Evolutionary conservation across 2,113 vertebrate genomes (phyloP).

Genomic region (Cynopterus brachyotis): DNA sequence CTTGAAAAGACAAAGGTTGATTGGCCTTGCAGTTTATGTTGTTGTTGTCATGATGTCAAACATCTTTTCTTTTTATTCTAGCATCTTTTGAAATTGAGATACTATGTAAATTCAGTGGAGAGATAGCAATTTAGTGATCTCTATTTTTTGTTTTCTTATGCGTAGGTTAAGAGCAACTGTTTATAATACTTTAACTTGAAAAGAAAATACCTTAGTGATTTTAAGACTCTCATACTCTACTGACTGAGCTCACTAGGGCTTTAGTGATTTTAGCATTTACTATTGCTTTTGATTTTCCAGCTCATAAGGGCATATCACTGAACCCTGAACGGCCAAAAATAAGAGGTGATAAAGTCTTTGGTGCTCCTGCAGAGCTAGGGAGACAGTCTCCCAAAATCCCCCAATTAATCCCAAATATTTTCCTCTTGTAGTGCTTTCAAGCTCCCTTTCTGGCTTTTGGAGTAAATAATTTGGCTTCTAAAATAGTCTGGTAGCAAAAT

Average conservation of each 20-base stretch:
- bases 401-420: neutral
- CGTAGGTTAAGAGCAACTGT: neutral
- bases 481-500: neutral
- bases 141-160: neutral
- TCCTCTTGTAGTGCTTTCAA: neutral
- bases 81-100: neutral
- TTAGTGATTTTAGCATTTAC: neutral
- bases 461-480: neutral
- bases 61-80: neutral
- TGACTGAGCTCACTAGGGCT: neutral
- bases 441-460: neutral
- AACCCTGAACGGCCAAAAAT: neutral
- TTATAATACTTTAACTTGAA: conserved; percentile 8
- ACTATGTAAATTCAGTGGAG: neutral
- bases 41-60: neutral
- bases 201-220: neutral
- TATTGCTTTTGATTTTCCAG: neutral
- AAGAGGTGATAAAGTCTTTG: neutral
- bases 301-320: neutral
- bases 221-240: neutral
- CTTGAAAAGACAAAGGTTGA: neutral
- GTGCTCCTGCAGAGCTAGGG: neutral
- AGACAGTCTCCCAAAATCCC: neutral
- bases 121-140: neutral
- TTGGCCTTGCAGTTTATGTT: neutral